phyloP scores from a whole-genome alignment of 2,113 vertebrate species.

The Thalassoma bifasciatum region DNA sequence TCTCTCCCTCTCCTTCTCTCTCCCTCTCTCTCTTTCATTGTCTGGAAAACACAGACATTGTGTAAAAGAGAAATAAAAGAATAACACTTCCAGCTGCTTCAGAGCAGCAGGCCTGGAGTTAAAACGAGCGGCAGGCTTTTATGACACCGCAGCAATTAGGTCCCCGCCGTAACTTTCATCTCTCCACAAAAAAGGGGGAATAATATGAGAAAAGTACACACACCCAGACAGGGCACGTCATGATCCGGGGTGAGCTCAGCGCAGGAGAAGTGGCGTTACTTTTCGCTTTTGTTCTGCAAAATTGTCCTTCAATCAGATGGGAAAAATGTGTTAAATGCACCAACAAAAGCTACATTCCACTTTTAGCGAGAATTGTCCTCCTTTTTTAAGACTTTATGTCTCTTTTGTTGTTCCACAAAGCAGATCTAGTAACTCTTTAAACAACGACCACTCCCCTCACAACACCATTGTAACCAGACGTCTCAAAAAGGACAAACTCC shows the following conservation, averaged over 20 bases:
- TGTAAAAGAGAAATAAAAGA: constrained; percentile 75
- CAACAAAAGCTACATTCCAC: no score
- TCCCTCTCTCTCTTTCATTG: constrained; percentile 25
- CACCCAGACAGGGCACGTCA: constrained; percentile 50
- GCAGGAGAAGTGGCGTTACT: constrained; percentile 6
- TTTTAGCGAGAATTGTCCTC: not conserved
- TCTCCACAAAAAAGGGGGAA: constrained; percentile 77
- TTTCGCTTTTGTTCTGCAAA: constrained; percentile 4
- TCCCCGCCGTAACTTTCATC: constrained; percentile 81
- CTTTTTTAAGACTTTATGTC: constrained; percentile 58
- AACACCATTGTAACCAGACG: not conserved
- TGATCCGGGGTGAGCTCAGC: constrained; percentile 26
- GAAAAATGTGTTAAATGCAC: constrained; percentile 11
- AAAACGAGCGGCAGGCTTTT: constrained; percentile 76
- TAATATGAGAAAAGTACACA: constrained; percentile 59
- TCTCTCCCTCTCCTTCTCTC: constrained; percentile 34
- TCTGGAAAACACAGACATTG: constrained; percentile 76
- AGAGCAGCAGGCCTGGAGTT: constrained; percentile 71
- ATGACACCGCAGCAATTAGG: constrained; percentile 84
- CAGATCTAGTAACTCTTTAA: constrained; percentile 59
- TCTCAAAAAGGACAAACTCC: constrained; percentile 2
- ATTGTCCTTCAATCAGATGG: not conserved
- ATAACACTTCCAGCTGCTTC: constrained; percentile 70
- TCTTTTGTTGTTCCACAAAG: constrained; percentile 68
- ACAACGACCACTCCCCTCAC: constrained; percentile 56